These are phyloP conservation scores for Neuroscelio doddi DNA, from an alignment of 2,888 invertebrate genomes.

Conservation along the genomic window DNA sequence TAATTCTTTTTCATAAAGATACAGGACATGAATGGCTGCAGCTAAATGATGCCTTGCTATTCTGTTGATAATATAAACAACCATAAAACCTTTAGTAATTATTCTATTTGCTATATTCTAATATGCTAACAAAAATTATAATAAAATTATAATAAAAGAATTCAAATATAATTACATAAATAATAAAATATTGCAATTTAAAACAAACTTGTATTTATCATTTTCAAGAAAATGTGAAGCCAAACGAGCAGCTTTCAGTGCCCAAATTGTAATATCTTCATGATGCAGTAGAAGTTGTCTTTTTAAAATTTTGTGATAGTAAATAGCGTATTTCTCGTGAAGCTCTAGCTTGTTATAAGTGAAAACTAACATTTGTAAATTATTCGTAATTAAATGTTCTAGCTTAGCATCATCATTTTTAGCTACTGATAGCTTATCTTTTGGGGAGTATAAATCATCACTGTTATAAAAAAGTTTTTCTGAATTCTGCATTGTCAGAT, in stretches of 20 bases:
- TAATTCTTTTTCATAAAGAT: constrained; percentile 75
- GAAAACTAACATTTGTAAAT: constrained; percentile 78
- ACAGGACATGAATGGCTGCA: constrained; percentile 76
- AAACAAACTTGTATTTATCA: constrained; percentile 59
- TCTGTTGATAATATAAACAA: constrained; percentile 50
- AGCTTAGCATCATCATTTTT: constrained; percentile 73
- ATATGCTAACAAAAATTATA: too few species aligned
- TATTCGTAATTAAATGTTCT: constrained; percentile 76
- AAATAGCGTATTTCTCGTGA: constrained; percentile 74
- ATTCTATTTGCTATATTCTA: too few species aligned
- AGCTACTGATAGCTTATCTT: constrained; percentile 57
- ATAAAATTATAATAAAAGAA: too few species aligned
- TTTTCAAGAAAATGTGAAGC: constrained; percentile 73
- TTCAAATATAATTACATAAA: too few species aligned
- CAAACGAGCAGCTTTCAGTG: constrained; percentile 74
- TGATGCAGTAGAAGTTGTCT: constrained; percentile 76
- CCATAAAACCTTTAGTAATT: too few species aligned
- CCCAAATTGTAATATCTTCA: constrained; percentile 76
- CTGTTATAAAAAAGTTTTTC: constrained; percentile 71
- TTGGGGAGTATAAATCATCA: constrained; percentile 74
- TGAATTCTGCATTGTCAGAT: constrained; percentile 66
- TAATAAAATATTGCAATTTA: too few species aligned
- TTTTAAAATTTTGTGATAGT: constrained; percentile 75
- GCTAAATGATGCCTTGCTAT: constrained; percentile 80
- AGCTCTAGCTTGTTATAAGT: constrained; percentile 75